These are phyloP conservation scores for Pomacea canaliculata DNA, from an alignment of 2,888 invertebrate species.

Conservation along the genomic window DNA sequence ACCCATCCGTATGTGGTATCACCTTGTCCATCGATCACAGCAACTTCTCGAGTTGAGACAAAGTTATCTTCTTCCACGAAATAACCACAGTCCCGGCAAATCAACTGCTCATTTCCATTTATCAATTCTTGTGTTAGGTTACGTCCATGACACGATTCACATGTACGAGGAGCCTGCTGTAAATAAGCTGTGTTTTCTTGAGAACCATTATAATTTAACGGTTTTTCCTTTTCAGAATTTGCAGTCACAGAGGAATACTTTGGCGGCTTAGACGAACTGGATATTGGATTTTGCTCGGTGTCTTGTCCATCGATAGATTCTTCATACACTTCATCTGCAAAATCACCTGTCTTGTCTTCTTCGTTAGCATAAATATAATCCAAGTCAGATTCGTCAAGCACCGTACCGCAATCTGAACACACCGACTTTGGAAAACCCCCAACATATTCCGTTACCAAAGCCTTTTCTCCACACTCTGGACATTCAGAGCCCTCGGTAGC, in stretches of 20 bases:
- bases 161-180: neutral
- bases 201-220: neutral
- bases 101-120: conserved; percentile 6
- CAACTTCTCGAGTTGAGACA: conserved; percentile 6
- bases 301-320: too few species aligned
- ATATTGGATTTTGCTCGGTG: too few species aligned
- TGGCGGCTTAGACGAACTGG: too few species aligned
- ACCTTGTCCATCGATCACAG: neutral
- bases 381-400: neutral
- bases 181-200: neutral
- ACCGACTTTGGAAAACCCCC: neutral
- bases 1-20: conserved; percentile 7
- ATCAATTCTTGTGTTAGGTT: conserved; percentile 9
- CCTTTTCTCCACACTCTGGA: conserved; percentile 4
- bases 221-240: neutral
- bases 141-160: neutral
- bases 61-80: conserved; percentile 9
- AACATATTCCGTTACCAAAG: neutral
- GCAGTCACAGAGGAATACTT: too few species aligned
- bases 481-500: neutral
- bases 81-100: conserved; percentile 19
- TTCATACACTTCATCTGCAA: too few species aligned
- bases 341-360: neutral
- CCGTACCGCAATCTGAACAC: conserved; percentile 11
- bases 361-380: neutral